Conservation (phyloP, 2,888 invertebrate genomes). For the Synanthedon myopaeformis region DNA sequence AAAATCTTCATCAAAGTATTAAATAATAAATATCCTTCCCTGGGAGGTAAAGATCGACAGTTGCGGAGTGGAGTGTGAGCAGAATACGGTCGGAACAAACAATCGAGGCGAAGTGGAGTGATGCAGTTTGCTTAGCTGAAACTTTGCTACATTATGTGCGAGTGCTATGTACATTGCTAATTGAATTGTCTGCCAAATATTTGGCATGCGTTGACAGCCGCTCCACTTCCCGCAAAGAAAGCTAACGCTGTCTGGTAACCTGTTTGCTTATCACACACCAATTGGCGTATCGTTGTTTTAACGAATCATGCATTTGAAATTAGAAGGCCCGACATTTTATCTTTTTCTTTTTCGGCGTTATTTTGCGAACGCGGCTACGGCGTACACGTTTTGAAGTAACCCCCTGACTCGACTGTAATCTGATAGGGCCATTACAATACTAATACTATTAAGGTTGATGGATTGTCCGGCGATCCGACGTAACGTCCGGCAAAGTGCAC, state of each 20-base stretch:
- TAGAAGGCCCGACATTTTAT: no score
- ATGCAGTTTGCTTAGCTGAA: conserved; percentile 17
- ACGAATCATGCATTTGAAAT: no score
- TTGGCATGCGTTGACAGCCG: conserved; percentile 9
- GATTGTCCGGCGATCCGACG: conserved; percentile 2
- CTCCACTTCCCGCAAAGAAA: not conserved
- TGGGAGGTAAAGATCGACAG: no score
- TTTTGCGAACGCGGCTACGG: no score
- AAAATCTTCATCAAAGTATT: no score
- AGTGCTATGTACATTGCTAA: conserved; percentile 25
- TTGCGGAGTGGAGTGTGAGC: not conserved
- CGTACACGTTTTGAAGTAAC: not conserved
- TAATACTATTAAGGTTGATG: conserved; percentile 15
- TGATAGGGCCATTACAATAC: conserved; percentile 2
- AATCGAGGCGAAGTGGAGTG: conserved; percentile 23
- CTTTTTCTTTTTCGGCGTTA: no score
- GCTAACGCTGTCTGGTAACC: not conserved
- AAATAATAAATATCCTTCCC: no score
- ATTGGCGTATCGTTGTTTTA: not conserved
- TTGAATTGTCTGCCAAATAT: conserved; percentile 37
- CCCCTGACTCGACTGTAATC: conserved; percentile 4
- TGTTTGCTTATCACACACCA: not conserved
- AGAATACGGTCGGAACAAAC: conserved; percentile 24
- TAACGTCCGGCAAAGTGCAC: not conserved
- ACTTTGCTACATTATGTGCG: conserved; percentile 26